Conservation (phyloP, 2,888 invertebrate species). For the Cosmia pyralina region DNA sequence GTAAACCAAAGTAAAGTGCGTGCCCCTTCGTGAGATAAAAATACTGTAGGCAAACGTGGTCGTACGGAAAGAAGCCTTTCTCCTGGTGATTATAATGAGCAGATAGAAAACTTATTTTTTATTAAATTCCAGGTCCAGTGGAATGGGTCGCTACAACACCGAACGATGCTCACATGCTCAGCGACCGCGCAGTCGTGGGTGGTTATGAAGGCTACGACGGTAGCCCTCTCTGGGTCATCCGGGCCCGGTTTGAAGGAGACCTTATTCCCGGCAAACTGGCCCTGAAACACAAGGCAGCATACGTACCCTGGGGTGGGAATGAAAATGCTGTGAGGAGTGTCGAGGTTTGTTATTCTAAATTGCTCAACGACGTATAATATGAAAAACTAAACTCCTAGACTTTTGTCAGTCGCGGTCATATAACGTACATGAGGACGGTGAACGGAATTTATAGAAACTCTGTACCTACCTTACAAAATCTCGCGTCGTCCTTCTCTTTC, state of each 20-base stretch:
- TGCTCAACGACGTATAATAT: neutral
- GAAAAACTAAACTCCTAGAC: neutral
- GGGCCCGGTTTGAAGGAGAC: constrained; percentile 80
- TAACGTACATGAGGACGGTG: neutral
- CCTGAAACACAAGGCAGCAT: constrained; percentile 81
- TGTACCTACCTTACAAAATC: neutral
- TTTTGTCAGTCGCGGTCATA: neutral
- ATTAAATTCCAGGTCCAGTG: constrained; percentile 72
- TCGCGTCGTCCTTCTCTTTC: neutral
- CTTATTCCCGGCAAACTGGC: constrained; percentile 86
- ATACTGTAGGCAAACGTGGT: too few species aligned
- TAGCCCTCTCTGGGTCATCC: constrained; percentile 86
- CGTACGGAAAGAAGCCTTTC: neutral
- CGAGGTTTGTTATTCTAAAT: constrained; percentile 74
- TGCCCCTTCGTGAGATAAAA: too few species aligned
- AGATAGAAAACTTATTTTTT: neutral
- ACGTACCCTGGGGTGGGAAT: constrained; percentile 83
- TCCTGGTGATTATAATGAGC: neutral
- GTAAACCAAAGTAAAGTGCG: too few species aligned
- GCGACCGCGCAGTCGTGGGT: constrained; percentile 81
- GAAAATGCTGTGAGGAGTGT: constrained; percentile 80
- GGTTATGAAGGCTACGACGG: constrained; percentile 85
- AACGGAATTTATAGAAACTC: neutral
- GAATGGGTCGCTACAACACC: constrained; percentile 82
- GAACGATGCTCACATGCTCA: constrained; percentile 71